These are phyloP conservation scores for Labroides dimidiatus DNA, from an alignment of 2,797 vertebrate species.

Conservation along the genomic window DNA sequence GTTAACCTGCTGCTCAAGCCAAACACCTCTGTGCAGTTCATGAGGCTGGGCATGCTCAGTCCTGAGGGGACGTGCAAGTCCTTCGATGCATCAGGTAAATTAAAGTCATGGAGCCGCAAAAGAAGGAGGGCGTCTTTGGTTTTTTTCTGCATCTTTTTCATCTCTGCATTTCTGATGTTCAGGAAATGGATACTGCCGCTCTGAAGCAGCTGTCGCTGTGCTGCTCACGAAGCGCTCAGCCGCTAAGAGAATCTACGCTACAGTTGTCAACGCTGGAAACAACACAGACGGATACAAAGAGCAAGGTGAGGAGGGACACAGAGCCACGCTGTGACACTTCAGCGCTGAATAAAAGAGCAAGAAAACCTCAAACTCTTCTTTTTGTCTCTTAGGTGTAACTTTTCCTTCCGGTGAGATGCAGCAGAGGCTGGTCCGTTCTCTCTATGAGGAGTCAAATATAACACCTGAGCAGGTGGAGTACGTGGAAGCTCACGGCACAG, in stretches of 20 bases:
- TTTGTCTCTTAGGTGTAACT: conserved; percentile 88
- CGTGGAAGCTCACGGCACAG: conserved; percentile 95
- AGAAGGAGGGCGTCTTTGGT: too few relatives aligned
- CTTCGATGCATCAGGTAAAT: conserved; percentile 91
- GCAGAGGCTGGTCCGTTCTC: conserved; percentile 83
- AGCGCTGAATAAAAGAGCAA: background rate
- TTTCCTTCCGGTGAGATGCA: conserved; percentile 96
- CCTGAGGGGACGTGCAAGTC: conserved; percentile 91
- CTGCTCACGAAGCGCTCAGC: conserved; percentile 89
- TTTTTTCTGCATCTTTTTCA: background rate
- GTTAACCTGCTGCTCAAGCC: conserved; percentile 95
- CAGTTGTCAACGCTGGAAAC: conserved; percentile 91
- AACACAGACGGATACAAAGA: conserved; percentile 98
- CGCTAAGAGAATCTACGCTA: conserved; percentile 93
- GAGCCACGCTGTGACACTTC: background rate
- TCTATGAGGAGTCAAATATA: conserved; percentile 85
- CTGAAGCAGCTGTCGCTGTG: conserved; percentile 91
- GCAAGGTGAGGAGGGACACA: conserved; percentile 85
- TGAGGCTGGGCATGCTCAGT: conserved; percentile 97
- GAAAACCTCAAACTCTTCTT: background rate
- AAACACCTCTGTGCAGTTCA: conserved; percentile 96
- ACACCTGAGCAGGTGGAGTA: conserved; percentile 90
- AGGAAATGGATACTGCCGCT: conserved; percentile 96
- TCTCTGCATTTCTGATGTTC: background rate
- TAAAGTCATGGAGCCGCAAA: background rate